Evolutionary conservation across 2,888 invertebrate genomes (phyloP), one percentile per base, ranked within the genome.

Genomic region (Dendrolimus pini): DNA sequence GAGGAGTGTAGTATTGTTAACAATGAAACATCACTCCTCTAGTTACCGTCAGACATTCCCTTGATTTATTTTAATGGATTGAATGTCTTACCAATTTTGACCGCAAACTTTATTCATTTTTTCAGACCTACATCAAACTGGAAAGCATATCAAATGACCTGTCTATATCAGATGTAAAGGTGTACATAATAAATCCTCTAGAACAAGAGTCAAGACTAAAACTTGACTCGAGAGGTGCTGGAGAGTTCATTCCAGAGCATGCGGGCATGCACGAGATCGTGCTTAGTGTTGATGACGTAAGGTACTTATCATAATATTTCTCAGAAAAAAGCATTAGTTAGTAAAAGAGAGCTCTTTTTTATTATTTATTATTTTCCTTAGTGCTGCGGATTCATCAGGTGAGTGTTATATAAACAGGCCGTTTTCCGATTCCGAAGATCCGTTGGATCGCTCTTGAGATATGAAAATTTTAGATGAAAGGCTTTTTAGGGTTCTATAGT

Each of bases 181-280:
- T 95, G 3, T 95, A 95, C 61, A 93, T 97, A 58, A 93, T 94
- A 58, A 96, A 96, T 64, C 96, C 97, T 10, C 93, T 94, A 62
- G 96, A 96, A 59, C 93, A 93, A 61, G 92, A 93, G 67, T 92
- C 92, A 30, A 82, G 83, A 62, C 84, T 94, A 56, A 93, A 93
- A 59, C 81, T 96, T 61, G 94, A 95, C 67, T 85, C 92, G 8
- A 92, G 94, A 52, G 97, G 97, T 1, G 94, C 95, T 64, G 98
- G 97, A 9, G 94, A 94, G 60, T 98, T 97, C 74, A 92, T 95
- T 9, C 97, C 98, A 0, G 95, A 95, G 64, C 97, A 97, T 82
- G 95, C 97, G 68, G 98, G 98, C 64, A 96, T 97, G 95, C 98
- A 98, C 80, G 97, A 97, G 75, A 92, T 95, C 58, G 90, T 94